phyloP scores from a whole-genome alignment of 2,888 invertebrate species.

The Papilio demoleus region DNA sequence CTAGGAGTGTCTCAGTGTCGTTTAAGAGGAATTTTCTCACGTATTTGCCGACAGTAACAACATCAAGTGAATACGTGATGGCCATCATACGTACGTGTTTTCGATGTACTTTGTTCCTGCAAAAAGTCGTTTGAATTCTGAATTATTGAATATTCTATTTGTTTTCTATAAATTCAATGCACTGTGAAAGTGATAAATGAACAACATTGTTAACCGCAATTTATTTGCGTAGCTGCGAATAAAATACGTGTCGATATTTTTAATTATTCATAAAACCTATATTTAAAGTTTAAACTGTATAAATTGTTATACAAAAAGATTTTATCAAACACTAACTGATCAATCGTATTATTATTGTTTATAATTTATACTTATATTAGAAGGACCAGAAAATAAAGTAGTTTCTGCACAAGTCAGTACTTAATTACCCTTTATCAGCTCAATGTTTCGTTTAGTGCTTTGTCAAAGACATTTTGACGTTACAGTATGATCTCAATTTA shows the following conservation, averaged over 20 bases:
- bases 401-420: no score
- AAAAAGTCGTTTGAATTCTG: slow-evolving; percentile 37
- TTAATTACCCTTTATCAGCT: no score
- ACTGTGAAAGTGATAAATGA: slow-evolving; percentile 24
- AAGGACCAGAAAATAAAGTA: no score
- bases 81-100: slow-evolving; percentile 61
- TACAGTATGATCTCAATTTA: no score
- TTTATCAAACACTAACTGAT: neutral
- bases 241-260: neutral
- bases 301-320: neutral
- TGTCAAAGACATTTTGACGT: no score
- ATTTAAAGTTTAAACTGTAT: neutral
- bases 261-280: neutral
- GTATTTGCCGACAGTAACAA: slow-evolving; percentile 66
- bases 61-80: slow-evolving; percentile 67
- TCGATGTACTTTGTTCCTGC: slow-evolving; percentile 47
- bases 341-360: neutral
- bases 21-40: slow-evolving; percentile 77
- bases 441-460: no score
- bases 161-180: neutral
- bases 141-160: slow-evolving; percentile 17
- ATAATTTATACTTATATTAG: neutral
- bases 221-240: slow-evolving; percentile 37
- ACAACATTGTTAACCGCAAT: slow-evolving; percentile 49
- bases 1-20: slow-evolving; percentile 46